Percentiles rank a stretch among this genome's conserved stretches.
These are phyloP conservation scores for Imbricaverruca yamaguchii DNA, from an alignment of 2,888 invertebrate species.

Conservation along the genomic window DNA sequence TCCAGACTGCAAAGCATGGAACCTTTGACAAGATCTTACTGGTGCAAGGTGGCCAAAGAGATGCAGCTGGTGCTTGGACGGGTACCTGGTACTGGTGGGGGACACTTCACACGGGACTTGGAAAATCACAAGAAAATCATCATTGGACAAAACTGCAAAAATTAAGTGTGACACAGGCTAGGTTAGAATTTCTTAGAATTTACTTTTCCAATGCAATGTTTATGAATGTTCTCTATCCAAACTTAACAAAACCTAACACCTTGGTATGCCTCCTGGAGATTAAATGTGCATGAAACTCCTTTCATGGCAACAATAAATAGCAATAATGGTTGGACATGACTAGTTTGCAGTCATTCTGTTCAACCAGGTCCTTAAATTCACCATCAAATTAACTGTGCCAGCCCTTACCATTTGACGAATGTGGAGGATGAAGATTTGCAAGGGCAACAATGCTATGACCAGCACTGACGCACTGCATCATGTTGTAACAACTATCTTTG, in stretches of 20 bases:
- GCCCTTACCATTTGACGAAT: background rate
- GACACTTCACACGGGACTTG: too few species aligned
- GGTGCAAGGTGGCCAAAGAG: too few species aligned
- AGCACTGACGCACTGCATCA: constrained; percentile 94
- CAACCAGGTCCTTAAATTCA: background rate
- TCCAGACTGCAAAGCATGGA: too few species aligned
- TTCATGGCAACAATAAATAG: background rate
- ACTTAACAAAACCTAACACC: background rate
- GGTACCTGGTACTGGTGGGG: too few species aligned
- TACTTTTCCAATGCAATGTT: too few species aligned
- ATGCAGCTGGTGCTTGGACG: too few species aligned
- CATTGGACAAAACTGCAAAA: too few species aligned
- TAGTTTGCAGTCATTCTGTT: background rate
- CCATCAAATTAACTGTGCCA: background rate
- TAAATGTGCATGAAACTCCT: background rate
- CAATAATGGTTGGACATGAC: background rate
- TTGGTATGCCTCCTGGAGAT: background rate
- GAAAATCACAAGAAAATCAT: too few species aligned
- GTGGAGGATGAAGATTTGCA: constrained; percentile 78
- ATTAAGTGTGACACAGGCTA: too few species aligned
- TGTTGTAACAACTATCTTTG: constrained; percentile 98
- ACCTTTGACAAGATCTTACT: too few species aligned
- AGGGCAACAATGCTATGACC: constrained; percentile 93
- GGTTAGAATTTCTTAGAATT: too few species aligned
- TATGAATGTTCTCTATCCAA: background rate